Conservation (phyloP, 2,113 vertebrate species). For the Penelope pileata region DNA sequence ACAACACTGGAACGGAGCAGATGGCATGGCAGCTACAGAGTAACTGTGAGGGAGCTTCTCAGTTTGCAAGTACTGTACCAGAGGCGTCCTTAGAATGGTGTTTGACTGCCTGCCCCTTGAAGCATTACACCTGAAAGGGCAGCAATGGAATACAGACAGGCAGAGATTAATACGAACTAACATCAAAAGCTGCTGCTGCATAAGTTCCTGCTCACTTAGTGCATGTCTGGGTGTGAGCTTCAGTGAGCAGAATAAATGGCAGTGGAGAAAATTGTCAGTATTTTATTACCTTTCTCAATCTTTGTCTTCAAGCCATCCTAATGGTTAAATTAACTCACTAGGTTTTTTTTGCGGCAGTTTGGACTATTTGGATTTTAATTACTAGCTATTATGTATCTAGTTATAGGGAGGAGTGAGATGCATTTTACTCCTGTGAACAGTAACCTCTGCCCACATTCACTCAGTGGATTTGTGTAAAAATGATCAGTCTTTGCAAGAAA, state of each 20-base stretch:
- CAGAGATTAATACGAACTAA: not conserved
- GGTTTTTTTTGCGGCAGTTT: not conserved
- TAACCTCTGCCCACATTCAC: not conserved
- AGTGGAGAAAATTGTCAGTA: not conserved
- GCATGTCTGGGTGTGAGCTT: rapidly evolving
- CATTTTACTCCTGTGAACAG: not conserved
- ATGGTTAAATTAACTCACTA: not conserved
- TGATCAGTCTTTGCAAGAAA: not conserved
- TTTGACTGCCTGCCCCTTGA: not conserved
- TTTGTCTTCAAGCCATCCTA: not conserved
- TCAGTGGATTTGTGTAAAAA: not conserved
- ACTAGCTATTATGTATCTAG: not conserved
- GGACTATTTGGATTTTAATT: not conserved
- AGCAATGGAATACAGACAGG: not conserved
- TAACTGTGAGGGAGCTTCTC: not conserved
- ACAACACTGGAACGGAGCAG: not conserved
- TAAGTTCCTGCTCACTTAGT: not conserved
- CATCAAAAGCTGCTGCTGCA: rapidly evolving
- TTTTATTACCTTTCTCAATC: not conserved
- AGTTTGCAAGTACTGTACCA: not conserved
- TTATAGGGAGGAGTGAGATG: not conserved
- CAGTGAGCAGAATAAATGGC: not conserved
- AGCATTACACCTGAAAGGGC: not conserved
- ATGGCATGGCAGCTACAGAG: not conserved
- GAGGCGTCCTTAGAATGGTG: not conserved